These are phyloP conservation scores for Sus scrofa DNA, from an alignment of 2,113 vertebrate species.

Conservation along the genomic window DNA sequence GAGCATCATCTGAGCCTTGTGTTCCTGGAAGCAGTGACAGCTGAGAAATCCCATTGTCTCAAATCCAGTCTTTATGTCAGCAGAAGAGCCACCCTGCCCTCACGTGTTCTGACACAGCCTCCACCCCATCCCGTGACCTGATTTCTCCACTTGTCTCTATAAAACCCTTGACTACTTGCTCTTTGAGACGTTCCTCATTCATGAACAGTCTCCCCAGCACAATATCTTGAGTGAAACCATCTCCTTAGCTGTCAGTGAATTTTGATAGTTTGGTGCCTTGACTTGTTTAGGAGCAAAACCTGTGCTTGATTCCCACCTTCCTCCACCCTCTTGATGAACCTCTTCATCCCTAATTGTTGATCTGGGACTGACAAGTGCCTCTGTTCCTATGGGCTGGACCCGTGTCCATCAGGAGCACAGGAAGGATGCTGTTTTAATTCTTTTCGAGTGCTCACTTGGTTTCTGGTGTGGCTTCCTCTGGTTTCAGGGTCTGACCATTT, in stretches of 20 bases:
- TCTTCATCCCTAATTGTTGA: not conserved
- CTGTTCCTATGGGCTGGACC: not conserved
- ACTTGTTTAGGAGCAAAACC: not conserved
- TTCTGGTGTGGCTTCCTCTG: not conserved
- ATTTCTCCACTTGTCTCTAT: not conserved
- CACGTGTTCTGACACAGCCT: too few species aligned
- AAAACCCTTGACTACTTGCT: not conserved
- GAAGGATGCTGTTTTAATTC: not conserved
- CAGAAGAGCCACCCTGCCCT: not conserved
- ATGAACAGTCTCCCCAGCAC: not conserved
- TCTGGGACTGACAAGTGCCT: not conserved
- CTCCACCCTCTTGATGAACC: not conserved
- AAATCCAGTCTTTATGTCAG: not conserved
- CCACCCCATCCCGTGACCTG: not conserved
- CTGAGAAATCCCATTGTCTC: not conserved
- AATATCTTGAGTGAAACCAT: not conserved
- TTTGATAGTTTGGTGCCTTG: not conserved
- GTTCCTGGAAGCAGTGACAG: not conserved
- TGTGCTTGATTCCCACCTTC: not conserved
- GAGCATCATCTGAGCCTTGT: not conserved
- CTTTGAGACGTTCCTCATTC: not conserved
- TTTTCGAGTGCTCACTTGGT: not conserved
- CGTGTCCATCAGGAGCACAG: not conserved
- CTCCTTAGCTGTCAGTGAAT: not conserved
- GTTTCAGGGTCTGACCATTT: not conserved